phyloP scores from a whole-genome alignment of 2,888 invertebrate species.

The Caradrina clavipalpis region DNA sequence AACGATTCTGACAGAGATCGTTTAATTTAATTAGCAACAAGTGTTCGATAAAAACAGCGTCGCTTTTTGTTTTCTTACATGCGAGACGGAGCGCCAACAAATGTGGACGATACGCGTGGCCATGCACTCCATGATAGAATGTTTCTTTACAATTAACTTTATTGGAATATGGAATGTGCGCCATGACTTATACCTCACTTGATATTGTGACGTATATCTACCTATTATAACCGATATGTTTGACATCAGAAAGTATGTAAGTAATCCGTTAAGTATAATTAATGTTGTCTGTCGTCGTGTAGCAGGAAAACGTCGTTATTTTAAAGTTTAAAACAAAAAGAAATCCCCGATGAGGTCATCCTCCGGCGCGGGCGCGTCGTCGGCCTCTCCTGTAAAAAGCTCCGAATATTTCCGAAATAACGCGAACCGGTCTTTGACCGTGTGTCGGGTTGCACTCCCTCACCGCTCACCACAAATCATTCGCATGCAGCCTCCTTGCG shows the following conservation, averaged over 20 bases:
- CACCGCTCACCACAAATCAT: conserved; percentile 79
- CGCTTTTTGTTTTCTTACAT: conserved; percentile 44
- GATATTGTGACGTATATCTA: conserved; percentile 19
- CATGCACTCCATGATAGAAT: conserved; percentile 12
- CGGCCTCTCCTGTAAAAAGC: conserved; percentile 75
- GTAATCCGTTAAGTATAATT: conserved; percentile 56
- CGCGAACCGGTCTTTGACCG: conserved; percentile 89
- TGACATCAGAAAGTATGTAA: conserved; percentile 30
- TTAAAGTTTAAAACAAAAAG: conserved; percentile 69
- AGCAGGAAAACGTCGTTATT: conserved; percentile 65
- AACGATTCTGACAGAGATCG: conserved; percentile 58
- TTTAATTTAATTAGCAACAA: conserved; percentile 70
- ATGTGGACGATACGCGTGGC: conserved; percentile 40
- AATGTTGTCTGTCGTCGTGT: conserved; percentile 54
- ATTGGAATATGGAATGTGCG: conserved; percentile 25
- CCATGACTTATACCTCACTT: conserved; percentile 16
- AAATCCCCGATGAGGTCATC: conserved; percentile 85
- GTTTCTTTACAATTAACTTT: conserved; percentile 36
- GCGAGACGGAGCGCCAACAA: conserved; percentile 37
- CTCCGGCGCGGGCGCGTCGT: conserved; percentile 66
- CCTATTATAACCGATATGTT: not conserved
- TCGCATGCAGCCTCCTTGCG: conserved; percentile 72
- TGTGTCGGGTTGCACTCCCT: conserved; percentile 77
- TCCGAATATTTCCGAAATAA: conserved; percentile 85
- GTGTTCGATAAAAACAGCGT: conserved; percentile 55